Conservation (phyloP, 2,797 vertebrate species). For the Meda fulgida region DNA sequence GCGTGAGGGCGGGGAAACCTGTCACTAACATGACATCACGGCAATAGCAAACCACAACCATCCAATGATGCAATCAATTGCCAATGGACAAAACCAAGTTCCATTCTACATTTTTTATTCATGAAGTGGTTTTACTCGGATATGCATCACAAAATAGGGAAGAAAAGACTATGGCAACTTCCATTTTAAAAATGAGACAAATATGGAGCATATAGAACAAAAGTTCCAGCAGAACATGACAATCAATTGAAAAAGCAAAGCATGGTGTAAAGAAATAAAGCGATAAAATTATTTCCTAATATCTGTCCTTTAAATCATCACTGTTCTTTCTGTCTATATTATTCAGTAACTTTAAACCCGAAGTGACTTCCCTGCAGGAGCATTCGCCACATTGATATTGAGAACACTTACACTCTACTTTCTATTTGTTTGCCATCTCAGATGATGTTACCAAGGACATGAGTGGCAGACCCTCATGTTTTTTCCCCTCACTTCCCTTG, state of each 20-base stretch:
- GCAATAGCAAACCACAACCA: neutral
- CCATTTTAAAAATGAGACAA: neutral
- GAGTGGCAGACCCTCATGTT: constrained; percentile 34
- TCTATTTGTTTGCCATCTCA: constrained; percentile 39
- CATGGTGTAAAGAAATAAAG: neutral
- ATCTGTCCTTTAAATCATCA: neutral
- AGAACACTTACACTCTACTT: constrained; percentile 32
- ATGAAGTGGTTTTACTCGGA: neutral
- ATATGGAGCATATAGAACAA: neutral
- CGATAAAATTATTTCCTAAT: neutral
- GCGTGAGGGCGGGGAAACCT: neutral
- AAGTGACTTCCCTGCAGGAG: constrained; percentile 6
- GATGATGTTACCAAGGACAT: constrained; percentile 42
- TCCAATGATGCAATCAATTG: neutral
- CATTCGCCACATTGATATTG: constrained; percentile 27
- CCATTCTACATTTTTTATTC: neutral
- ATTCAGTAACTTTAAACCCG: constrained; percentile 23
- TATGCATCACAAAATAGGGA: neutral
- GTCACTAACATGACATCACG: neutral
- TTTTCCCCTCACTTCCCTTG: neutral
- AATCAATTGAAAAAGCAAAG: neutral
- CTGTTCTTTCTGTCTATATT: neutral
- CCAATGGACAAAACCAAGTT: neutral
- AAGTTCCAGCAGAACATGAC: neutral
- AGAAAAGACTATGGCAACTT: neutral